Evolutionary conservation across 2,888 invertebrate genomes (phyloP).

Genomic region (Bombylius discolor): DNA sequence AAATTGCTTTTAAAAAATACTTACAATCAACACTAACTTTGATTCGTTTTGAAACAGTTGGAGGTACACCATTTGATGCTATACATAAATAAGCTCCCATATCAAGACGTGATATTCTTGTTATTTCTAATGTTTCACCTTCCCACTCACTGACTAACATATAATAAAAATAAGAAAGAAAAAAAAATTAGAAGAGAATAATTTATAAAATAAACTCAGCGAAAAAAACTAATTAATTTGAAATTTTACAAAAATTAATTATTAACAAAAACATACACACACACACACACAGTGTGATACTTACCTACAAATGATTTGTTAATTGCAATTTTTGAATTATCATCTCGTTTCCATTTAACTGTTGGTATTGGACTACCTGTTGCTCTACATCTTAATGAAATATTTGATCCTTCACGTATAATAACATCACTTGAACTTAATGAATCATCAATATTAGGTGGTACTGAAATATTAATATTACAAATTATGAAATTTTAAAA

Average conservation of each 20-base stretch:
- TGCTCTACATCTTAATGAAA: conserved; percentile 76
- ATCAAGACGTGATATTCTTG: conserved; percentile 70
- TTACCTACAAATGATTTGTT: conserved; percentile 70
- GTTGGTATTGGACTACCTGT: conserved; percentile 77
- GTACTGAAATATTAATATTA: conserved; percentile 46
- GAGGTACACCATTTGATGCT: conserved; percentile 77
- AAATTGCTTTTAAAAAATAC: conserved; percentile 35
- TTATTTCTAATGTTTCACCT: conserved; percentile 73
- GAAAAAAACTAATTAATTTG: not conserved
- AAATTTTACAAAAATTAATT: too few relatives aligned
- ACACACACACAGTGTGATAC: conserved; percentile 15
- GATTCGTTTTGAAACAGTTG: conserved; percentile 80
- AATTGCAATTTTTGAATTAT: conserved; percentile 74
- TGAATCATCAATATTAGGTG: conserved; percentile 83
- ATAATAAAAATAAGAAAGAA: conserved; percentile 7
- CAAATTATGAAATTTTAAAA: too few relatives aligned
- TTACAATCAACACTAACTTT: conserved; percentile 91
- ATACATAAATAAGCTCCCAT: conserved; percentile 91
- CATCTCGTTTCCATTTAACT: conserved; percentile 86
- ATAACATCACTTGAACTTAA: conserved; percentile 79
- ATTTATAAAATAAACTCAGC: not conserved
- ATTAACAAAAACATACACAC: too few relatives aligned
- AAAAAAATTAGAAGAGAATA: conserved; percentile 3
- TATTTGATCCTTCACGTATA: conserved; percentile 78
- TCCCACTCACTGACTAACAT: conserved; percentile 68